Evolutionary conservation across 1,140 invertebrate species (phyloP), one percentile per base, ranked within the genome.

Genomic region (Solenopsis fugax): DNA sequence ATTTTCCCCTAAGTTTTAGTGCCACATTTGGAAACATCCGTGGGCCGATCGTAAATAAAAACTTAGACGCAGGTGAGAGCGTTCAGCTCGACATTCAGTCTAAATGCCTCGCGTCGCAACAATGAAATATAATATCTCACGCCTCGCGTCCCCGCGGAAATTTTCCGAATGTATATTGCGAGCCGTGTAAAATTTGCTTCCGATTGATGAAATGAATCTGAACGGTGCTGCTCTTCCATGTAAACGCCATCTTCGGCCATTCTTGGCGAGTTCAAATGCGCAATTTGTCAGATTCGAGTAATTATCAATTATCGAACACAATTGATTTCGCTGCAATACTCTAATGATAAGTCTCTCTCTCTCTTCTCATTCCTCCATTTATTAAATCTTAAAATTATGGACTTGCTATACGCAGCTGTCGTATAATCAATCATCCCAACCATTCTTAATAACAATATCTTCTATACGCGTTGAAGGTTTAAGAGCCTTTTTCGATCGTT

Each of bases 11-110:
- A 75, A 75, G 80, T 84, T 84, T 84, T 62, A 84, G 41, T 75
- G 56, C 45, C 69, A 29, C 69, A 84, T 84, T 84, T 75, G 54
- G 80, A 50, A 75, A 75, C 45, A 54, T 60, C 16, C 34, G 65
- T 9, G 37, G 67, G 37, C 37, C 13, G 80, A 84, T 84, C 69
- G 56, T 84, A 84, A 84, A 84, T 84, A 84, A 84, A 84, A 84
- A 84, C 80, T 84, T 24, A 73, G 80, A 75, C 54, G 50, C 54
- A 84, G 80, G 69, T 75, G 80, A 82, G 80, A 81, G 37, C 52
- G 67, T 50, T 73, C 54, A n/a, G 10, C 67, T 60, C 18, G 80
- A 62, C 80, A n/a, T n/a, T n/a, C n/a, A 12, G 13, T 84, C 69
- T 48, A 41, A 84, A 62, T 75, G 80, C 13, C 1, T 73, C 60